phyloP scores from a whole-genome alignment of 2,113 vertebrate species.

The Chitala chitala region DNA sequence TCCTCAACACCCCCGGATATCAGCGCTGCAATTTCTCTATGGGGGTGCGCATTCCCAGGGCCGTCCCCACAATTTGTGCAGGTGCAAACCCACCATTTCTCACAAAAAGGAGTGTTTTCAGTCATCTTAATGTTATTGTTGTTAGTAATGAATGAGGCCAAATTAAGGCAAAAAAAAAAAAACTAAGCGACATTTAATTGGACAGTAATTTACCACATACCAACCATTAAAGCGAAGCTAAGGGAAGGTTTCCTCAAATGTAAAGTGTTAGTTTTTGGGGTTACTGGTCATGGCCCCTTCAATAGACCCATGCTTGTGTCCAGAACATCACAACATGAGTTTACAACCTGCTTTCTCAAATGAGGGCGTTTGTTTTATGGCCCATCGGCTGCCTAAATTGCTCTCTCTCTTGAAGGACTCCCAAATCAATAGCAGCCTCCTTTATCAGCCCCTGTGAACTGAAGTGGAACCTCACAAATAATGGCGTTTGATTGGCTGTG shows the following conservation, averaged over 20 bases:
- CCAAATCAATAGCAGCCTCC: constrained; percentile 77
- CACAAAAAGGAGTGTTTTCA: no score
- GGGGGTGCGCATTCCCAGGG: no score
- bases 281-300: background rate
- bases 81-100: no score
- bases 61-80: no score
- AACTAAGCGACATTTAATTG: constrained; percentile 9
- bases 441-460: constrained; percentile 78
- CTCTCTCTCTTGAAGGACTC: constrained; percentile 70
- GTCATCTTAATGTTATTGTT: no score
- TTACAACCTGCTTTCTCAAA: constrained; percentile 41
- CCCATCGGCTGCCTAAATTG: constrained; percentile 70
- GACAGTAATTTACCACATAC: no score
- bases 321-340: constrained; percentile 20
- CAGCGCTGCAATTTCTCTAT: no score
- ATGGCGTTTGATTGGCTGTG: constrained; percentile 76
- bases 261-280: constrained; percentile 15
- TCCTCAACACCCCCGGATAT: no score
- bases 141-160: background rate
- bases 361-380: constrained; percentile 67
- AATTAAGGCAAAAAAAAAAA: constrained; percentile 9
- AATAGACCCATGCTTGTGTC: background rate
- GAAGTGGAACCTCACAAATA: constrained; percentile 84
- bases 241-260: constrained; percentile 10
- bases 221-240: no score